Percentiles rank a stretch among this genome's conserved stretches.
These are phyloP conservation scores for Puma concolor DNA, from an alignment of 2,113 vertebrate species.

Conservation along the genomic window DNA sequence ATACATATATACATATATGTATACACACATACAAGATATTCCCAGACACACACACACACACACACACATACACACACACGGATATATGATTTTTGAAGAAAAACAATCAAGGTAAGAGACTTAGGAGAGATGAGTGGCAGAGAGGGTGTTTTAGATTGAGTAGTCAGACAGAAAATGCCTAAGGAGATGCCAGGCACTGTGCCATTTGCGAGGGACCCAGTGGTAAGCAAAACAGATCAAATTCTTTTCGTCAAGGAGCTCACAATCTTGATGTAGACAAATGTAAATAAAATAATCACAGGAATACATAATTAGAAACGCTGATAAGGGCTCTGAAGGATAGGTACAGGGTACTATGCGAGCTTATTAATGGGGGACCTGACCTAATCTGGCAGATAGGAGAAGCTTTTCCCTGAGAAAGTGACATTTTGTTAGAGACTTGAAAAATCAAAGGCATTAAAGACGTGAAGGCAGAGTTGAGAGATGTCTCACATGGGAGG, in stretches of 20 bases:
- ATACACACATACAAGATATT: not conserved
- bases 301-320: not conserved
- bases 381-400: not conserved
- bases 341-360: not conserved
- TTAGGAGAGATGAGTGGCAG: not conserved
- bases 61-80: not conserved
- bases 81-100: not conserved
- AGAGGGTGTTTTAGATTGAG: not conserved
- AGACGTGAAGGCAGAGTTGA: not conserved
- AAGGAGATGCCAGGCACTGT: not conserved
- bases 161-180: not conserved
- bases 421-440: not conserved
- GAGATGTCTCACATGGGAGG: not conserved
- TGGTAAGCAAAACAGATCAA: not conserved
- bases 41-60: not conserved
- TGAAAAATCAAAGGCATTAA: not conserved
- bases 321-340: not conserved
- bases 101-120: not conserved
- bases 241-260: not conserved
- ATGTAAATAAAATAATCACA: not conserved
- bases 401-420: not conserved
- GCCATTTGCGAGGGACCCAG: not conserved
- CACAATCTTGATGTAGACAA: not conserved
- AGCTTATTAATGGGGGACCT: not conserved
- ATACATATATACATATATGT: not conserved